Evolutionary conservation across 2,113 vertebrate genomes (phyloP).

Genomic region (Ochotona princeps): DNA sequence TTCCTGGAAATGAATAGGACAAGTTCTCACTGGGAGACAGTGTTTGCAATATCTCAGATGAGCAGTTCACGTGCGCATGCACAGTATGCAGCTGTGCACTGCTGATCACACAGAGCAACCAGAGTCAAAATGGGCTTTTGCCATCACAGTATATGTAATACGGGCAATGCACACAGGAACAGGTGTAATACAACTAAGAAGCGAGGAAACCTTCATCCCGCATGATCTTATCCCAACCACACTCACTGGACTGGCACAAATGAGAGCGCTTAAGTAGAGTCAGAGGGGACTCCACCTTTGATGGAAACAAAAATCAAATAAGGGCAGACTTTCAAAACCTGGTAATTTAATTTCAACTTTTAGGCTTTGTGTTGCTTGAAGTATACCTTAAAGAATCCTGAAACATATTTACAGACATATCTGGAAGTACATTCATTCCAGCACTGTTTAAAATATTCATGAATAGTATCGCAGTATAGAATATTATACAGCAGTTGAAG

Average conservation of each 20-base stretch:
- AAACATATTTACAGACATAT: not conserved
- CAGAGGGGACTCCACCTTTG: not conserved
- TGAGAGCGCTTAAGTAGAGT: not conserved
- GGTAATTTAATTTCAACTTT: constrained; percentile 28
- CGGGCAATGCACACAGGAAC: not conserved
- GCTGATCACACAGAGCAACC: not conserved
- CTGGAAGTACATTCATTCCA: not conserved
- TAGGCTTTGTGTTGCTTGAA: constrained; percentile 18
- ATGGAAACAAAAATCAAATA: constrained; percentile 21
- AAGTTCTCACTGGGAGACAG: not conserved
- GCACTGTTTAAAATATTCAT: not conserved
- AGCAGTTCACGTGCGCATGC: not conserved
- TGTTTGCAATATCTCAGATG: too few species aligned
- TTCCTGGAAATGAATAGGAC: constrained; percentile 37
- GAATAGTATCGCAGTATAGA: not conserved
- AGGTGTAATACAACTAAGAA: not conserved
- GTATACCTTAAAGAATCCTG: not conserved
- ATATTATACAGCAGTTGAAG: not conserved
- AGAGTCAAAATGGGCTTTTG: not conserved
- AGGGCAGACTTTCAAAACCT: not conserved
- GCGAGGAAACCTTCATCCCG: not conserved
- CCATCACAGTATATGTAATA: not conserved
- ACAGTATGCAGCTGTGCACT: not conserved
- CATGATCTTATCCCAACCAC: not conserved
- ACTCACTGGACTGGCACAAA: not conserved